Conservation (phyloP, 2,797 vertebrate genomes). For the Pseudochaenichthys georgianus region DNA sequence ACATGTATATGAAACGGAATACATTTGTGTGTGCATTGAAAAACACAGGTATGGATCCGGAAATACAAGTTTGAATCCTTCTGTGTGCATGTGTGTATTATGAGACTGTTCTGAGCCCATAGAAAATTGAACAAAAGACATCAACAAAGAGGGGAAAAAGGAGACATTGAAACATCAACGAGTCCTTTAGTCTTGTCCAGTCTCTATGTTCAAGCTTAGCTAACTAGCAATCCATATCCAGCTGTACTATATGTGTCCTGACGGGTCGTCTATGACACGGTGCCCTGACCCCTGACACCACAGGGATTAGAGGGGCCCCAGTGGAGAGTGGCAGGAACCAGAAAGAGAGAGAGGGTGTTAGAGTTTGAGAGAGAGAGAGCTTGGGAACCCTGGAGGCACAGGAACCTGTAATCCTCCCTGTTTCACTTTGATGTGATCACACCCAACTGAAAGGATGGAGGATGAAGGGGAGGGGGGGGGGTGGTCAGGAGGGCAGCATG, state of each 20-base stretch:
- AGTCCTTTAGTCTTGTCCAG: not conserved
- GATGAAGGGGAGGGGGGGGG: slow-evolving; percentile 16
- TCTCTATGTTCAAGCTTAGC: not conserved
- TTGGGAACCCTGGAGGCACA: slow-evolving; percentile 62
- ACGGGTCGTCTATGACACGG: slow-evolving; percentile 43
- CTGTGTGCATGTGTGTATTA: no score
- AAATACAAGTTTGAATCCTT: no score
- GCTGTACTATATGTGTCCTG: slow-evolving; percentile 42
- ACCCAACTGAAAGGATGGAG: slow-evolving; percentile 57
- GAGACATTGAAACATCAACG: not conserved
- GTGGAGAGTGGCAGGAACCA: slow-evolving; percentile 38
- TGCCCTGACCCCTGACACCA: slow-evolving; percentile 66
- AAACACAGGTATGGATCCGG: no score
- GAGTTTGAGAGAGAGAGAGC: slow-evolving; percentile 48
- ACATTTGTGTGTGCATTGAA: no score
- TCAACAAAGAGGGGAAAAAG: not conserved
- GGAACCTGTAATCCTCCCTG: slow-evolving; percentile 73
- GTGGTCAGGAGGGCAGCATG: slow-evolving; percentile 32
- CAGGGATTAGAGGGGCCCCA: slow-evolving; percentile 60
- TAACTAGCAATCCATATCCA: slow-evolving; percentile 26
- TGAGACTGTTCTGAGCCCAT: no score
- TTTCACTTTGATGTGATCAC: slow-evolving; percentile 76
- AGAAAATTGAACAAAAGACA: not conserved
- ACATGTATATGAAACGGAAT: no score
- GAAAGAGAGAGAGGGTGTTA: slow-evolving; percentile 38